A percentile compares a stretch with the other conserved stretches of the same genome.
Conservation (phyloP, 2,797 vertebrate species). For the Danio jaintianensis region DNA sequence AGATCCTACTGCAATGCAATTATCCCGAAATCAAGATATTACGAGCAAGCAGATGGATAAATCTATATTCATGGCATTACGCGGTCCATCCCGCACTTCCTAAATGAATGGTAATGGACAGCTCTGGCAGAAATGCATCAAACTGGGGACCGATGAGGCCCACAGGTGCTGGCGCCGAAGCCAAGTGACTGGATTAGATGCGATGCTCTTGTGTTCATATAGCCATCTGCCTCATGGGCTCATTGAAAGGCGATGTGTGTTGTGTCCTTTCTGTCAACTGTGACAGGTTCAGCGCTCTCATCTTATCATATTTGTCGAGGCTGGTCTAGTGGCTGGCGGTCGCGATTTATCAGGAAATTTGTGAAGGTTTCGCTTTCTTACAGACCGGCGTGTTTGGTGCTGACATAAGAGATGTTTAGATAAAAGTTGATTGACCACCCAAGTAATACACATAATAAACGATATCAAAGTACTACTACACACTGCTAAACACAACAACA, state of each 20-base stretch:
- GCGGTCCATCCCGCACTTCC: background rate
- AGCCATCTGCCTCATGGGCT: conserved; percentile 49
- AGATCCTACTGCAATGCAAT: conserved; percentile 21
- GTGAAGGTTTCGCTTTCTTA: background rate
- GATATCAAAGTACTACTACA: too few species aligned
- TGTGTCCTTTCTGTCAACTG: conserved; percentile 17
- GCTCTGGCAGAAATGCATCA: conserved; percentile 35
- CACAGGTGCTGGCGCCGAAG: conserved; percentile 2
- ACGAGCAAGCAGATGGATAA: conserved; percentile 44
- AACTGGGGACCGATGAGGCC: background rate
- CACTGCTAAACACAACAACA: too few species aligned
- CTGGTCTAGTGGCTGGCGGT: background rate
- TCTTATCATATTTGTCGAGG: conserved; percentile 9
- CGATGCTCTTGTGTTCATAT: conserved; percentile 27
- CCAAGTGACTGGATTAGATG: conserved; percentile 39
- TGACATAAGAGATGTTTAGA: background rate
- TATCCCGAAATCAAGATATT: conserved; percentile 32
- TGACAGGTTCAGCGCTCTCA: conserved; percentile 26
- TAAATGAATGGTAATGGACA: conserved; percentile 43
- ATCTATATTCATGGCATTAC: conserved; percentile 44
- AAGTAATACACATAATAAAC: background rate
- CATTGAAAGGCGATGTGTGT: conserved; percentile 26
- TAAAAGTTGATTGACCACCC: background rate
- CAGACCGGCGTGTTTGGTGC: background rate
- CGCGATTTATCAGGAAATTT: conserved; percentile 3